These are phyloP conservation scores for Malurus elegans DNA, from an alignment of 2,113 vertebrate species.

Conservation along the genomic window DNA sequence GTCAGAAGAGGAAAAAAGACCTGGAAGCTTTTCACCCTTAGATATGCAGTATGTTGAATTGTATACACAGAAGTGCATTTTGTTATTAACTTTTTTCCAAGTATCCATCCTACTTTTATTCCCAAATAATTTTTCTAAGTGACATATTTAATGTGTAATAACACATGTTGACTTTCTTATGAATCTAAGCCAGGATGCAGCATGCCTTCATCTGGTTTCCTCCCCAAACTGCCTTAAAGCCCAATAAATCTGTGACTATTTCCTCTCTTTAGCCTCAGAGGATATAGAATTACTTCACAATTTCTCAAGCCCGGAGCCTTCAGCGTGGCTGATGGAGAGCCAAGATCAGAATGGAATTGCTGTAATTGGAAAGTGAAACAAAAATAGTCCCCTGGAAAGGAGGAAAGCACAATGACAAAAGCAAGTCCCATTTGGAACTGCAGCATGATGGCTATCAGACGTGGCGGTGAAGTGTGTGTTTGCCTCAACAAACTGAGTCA, in stretches of 20 bases:
- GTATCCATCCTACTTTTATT: neutral
- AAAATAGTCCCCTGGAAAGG: constrained; percentile 23
- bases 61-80: neutral
- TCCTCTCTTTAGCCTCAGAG: constrained; percentile 46
- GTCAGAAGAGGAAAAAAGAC: neutral
- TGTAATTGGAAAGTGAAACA: constrained; percentile 30
- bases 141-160: constrained; percentile 29
- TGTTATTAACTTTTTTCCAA: neutral
- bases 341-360: constrained; percentile 16
- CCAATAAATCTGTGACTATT: constrained; percentile 57
- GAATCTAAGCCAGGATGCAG: constrained; percentile 38
- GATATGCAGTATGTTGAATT: neutral
- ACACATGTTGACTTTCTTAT: neutral
- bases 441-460: neutral
- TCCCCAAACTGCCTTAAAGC: constrained; percentile 3
- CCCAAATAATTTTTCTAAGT: constrained; percentile 2
- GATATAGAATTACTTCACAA: constrained; percentile 59
- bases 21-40: neutral
- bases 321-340: constrained; percentile 26
- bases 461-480: neutral
- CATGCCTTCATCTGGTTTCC: constrained; percentile 45
- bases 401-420: neutral
- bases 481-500: constrained; percentile 9
- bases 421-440: neutral
- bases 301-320: neutral